A percentile compares a stretch with the other conserved stretches of the same genome.
phyloP scores from a whole-genome alignment of 2,797 vertebrate genomes.

The Trichosurus vulpecula region DNA sequence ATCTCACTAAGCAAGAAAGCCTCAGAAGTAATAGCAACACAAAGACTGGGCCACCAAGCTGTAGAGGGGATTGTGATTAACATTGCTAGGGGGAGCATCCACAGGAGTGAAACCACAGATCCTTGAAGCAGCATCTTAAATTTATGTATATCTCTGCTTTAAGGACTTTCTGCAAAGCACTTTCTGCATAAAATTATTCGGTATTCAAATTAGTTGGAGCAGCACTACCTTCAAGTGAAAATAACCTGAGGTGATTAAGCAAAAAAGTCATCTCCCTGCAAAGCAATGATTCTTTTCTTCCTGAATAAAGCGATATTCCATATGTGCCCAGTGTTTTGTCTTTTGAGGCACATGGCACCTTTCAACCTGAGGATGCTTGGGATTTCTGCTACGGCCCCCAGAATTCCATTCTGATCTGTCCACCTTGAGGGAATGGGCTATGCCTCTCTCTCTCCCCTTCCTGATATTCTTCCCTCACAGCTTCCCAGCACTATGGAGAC shows the following conservation, averaged over 20 bases:
- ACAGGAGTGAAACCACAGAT: background rate
- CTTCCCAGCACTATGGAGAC: background rate
- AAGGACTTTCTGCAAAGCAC: constrained; percentile 17
- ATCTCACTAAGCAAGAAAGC: background rate
- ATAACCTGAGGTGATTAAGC: background rate
- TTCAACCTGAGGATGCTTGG: background rate
- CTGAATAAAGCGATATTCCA: background rate
- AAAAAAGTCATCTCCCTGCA: background rate
- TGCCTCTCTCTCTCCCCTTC: background rate
- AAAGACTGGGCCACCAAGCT: background rate
- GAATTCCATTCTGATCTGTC: background rate
- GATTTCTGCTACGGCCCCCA: background rate
- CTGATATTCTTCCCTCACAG: background rate
- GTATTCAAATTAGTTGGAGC: background rate
- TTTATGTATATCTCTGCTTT: constrained; percentile 28
- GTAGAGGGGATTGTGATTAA: background rate
- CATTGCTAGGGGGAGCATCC: background rate
- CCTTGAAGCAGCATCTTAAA: background rate
- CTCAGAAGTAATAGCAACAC: background rate
- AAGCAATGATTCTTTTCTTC: background rate
- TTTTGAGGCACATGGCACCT: background rate
- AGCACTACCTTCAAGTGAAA: background rate
- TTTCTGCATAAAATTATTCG: background rate
- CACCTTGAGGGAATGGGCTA: background rate
- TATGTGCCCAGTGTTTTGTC: background rate